phyloP scores from a whole-genome alignment of 2,888 invertebrate genomes.

The Acanthacorydalis orientalis region DNA sequence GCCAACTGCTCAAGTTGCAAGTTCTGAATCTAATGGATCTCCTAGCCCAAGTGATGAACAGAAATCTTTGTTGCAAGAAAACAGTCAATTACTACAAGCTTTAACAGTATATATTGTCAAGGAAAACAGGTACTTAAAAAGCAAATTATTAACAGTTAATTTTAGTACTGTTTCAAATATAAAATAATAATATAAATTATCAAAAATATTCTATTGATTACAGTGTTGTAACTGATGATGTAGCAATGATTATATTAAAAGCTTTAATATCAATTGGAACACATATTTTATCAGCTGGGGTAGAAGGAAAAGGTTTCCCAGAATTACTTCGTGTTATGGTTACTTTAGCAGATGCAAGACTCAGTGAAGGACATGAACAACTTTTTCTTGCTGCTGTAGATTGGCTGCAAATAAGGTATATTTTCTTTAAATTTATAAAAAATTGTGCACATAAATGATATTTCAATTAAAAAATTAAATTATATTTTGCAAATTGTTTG shows the following conservation, averaged over 20 bases:
- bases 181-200: no score
- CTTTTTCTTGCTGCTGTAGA: constrained; percentile 64
- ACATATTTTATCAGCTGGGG: constrained; percentile 40
- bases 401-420: constrained; percentile 62
- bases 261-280: constrained; percentile 60
- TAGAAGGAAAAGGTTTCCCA: constrained; percentile 58
- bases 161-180: no score
- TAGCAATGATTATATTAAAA: constrained; percentile 46
- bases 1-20: constrained; percentile 14
- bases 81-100: constrained; percentile 49
- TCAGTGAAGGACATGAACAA: constrained; percentile 60
- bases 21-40: constrained; percentile 14
- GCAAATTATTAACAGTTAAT: no score
- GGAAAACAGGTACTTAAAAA: constrained; percentile 29
- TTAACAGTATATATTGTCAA: constrained; percentile 57
- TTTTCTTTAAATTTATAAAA: constrained; percentile 1
- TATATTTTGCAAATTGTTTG: no score
- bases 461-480: no score
- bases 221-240: constrained; percentile 39
- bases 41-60: constrained; percentile 27
- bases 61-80: constrained; percentile 42
- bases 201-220: constrained; percentile 6
- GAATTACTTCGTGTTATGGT: constrained; percentile 66
- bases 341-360: constrained; percentile 69
- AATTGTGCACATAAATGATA: no score